Evolutionary conservation across 1,140 invertebrate species (phyloP), one percentile per base, ranked within the genome.

Genomic region (Luehdorfia chinensis): DNA sequence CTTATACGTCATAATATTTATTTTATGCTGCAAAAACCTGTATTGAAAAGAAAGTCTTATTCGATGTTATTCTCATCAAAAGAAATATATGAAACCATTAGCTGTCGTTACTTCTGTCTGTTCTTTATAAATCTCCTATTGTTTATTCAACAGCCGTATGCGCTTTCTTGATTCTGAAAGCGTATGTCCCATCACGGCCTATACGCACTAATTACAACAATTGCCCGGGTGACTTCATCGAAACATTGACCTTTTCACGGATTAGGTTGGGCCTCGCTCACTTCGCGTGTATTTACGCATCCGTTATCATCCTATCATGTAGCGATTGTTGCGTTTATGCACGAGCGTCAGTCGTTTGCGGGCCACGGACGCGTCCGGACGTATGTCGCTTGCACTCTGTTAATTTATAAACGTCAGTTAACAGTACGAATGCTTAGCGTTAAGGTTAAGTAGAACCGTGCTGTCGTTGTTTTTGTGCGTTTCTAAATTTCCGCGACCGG

Each of bases 191-290:
- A 33, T 12, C 34, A 16, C 34, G 4, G 11, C 41, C 23, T 60
- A 52, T n/a, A n/a, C n/a, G n/a, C 19, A 41, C 13, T 45, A 71
- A 78, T 78, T 73, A 59, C 62, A 62, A 51, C 71, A 76, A 73
- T 76, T 73, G 70, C 49, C 30, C 32, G 43, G 46, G 55, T 70
- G 69, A 76, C 73, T 76, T 70, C 66, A 75, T 64, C 67, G 63
- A 83, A 83, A 78, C 78, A 78, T 83, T 83, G 78, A 83, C 78
- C 78, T 79, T 81, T 64, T 67, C 48, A 62, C 60, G 68, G 69
- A 68, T 74, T 71, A 75, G 48, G 53, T 33, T 36, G 45, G 30
- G 51, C 48, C 53, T 52, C 60, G 55, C 50, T 51, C 59, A 54
- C 52, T 46, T 13, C 51, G 27, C 46, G 47, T 25, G 43, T 50